Percentiles rank a stretch among this genome's conserved stretches.
Conservation (phyloP, 1,140 invertebrate genomes). For the Neodiprion virginianus region DNA sequence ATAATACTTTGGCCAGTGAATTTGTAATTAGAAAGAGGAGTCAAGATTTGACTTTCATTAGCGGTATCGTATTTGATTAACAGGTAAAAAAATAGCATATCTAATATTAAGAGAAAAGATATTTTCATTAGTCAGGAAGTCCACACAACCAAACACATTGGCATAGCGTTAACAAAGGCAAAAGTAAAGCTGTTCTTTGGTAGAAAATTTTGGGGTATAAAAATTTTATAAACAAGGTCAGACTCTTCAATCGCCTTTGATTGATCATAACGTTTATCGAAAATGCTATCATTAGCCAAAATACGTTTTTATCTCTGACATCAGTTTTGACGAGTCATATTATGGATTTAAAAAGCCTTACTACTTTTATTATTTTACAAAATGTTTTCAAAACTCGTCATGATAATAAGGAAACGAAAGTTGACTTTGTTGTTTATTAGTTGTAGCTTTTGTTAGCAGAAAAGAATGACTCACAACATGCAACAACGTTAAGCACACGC, state of each 20-base stretch:
- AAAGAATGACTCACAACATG: conserved; percentile 52
- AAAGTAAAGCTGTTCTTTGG: conserved; percentile 69
- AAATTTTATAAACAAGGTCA: neutral
- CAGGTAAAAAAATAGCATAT: conserved; percentile 12
- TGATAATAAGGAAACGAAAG: conserved; percentile 65
- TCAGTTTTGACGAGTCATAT: too few relatives aligned
- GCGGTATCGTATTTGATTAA: neutral
- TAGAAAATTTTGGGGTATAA: conserved; percentile 65
- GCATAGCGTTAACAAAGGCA: neutral
- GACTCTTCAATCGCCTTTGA: neutral
- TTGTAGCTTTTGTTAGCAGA: conserved; percentile 68
- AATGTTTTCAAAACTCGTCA: conserved; percentile 68
- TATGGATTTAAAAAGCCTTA: neutral
- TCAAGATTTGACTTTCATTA: conserved; percentile 12
- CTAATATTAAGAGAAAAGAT: neutral
- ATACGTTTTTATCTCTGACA: too few relatives aligned
- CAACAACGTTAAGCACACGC: neutral
- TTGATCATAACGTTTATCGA: neutral
- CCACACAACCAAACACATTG: too few relatives aligned
- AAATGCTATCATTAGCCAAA: too few relatives aligned
- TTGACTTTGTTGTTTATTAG: conserved; percentile 53
- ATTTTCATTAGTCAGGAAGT: too few relatives aligned
- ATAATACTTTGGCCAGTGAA: conserved; percentile 21
- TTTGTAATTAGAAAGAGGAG: conserved; percentile 6
- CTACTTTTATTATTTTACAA: neutral